phyloP scores from a whole-genome alignment of 2,797 vertebrate species.

The Lycodopsis pacificus region DNA sequence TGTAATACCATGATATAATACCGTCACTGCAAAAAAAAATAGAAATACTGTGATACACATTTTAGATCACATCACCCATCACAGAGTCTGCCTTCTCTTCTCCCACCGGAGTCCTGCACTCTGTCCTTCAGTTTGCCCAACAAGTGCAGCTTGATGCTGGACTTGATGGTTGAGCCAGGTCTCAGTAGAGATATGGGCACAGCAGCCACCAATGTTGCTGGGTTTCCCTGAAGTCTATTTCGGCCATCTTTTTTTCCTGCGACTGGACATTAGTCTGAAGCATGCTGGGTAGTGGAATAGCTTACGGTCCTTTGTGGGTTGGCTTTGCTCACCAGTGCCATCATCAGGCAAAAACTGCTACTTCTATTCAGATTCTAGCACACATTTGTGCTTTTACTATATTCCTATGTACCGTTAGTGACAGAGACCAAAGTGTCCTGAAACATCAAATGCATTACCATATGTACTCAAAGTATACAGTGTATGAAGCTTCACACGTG shows the following conservation, averaged over 20 bases:
- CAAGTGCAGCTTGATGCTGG: not conserved
- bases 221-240: not conserved
- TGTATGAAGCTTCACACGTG: not conserved
- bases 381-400: not conserved
- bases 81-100: not conserved
- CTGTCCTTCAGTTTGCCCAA: no score
- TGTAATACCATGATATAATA: no score
- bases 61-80: no score
- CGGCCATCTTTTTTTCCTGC: not conserved
- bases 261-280: not conserved
- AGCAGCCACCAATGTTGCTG: not conserved
- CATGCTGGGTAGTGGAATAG: slow-evolving; percentile 1
- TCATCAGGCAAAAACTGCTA: not conserved
- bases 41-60: no score
- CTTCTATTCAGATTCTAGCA: not conserved
- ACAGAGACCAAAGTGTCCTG: not conserved
- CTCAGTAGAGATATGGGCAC: not conserved
- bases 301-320: not conserved
- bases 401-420: not conserved
- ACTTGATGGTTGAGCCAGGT: not conserved
- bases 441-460: not conserved
- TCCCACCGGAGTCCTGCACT: not conserved
- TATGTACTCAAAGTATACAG: not conserved
- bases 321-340: not conserved
- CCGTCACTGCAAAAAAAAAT: no score